These are phyloP conservation scores for Hydrolagus colliei DNA, from an alignment of 2,797 vertebrate species.

Conservation along the genomic window DNA sequence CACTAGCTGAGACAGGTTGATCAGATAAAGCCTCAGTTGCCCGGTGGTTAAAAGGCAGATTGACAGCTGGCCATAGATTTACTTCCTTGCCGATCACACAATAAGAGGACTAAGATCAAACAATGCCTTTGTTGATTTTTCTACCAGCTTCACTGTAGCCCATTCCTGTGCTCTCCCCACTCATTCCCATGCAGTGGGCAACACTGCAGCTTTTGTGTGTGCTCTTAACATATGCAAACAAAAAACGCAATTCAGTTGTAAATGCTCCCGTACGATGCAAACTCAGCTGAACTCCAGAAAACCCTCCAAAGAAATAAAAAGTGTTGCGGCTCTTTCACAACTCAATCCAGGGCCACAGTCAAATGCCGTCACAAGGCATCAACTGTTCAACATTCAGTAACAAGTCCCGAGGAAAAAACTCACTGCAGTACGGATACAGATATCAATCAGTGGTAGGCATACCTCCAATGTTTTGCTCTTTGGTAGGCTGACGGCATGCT, in stretches of 20 bases:
- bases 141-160: too few relatives aligned
- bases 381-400: background rate
- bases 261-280: background rate
- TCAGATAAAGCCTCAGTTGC: too few relatives aligned
- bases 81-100: too few relatives aligned
- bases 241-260: background rate
- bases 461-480: constrained; percentile 75
- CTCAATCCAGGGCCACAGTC: background rate
- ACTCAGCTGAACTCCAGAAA: constrained; percentile 27
- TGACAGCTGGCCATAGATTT: too few relatives aligned
- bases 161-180: background rate
- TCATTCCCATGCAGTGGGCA: background rate
- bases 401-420: background rate
- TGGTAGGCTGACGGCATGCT: constrained; percentile 76
- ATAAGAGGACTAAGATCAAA: too few relatives aligned
- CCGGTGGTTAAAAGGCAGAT: too few relatives aligned
- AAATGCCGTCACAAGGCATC: background rate
- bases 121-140: too few relatives aligned
- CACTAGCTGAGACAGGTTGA: too few relatives aligned
- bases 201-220: background rate
- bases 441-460: constrained; percentile 33
- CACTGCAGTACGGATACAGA: background rate
- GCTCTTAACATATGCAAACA: too few relatives aligned
- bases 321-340: background rate
- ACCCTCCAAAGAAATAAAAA: constrained; percentile 51